A percentile compares a stretch with the other conserved stretches of the same genome.
Evolutionary conservation across 2,888 invertebrate species (phyloP).

Genomic region (Pseudoips prasinana): DNA sequence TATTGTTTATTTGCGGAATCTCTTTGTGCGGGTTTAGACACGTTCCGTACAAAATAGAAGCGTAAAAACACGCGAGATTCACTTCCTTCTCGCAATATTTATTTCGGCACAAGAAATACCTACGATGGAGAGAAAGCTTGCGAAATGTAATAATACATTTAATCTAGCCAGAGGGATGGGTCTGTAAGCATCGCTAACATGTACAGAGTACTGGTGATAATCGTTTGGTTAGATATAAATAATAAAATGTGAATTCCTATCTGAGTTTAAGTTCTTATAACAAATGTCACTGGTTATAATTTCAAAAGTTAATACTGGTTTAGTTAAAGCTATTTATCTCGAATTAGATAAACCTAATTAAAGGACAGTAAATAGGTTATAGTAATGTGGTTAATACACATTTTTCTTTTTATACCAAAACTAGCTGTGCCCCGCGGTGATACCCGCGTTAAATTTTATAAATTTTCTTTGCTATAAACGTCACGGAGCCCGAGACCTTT

Average conservation of each 20-base stretch:
- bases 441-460: no score
- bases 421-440: no score
- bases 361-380: no score
- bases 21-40: constrained; percentile 27
- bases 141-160: constrained; percentile 66
- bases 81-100: constrained; percentile 41
- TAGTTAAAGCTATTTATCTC: no score
- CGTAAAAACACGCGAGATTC: constrained; percentile 33
- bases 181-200: constrained; percentile 53
- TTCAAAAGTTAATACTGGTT: no score
- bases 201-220: constrained; percentile 41
- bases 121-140: constrained; percentile 38
- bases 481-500: no score
- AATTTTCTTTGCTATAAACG: no score
- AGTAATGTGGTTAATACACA: no score
- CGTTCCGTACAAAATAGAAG: constrained; percentile 25
- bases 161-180: constrained; percentile 52
- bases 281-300: no score
- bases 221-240: constrained; percentile 47
- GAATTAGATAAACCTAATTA: no score
- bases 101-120: constrained; percentile 42
- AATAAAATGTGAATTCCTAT: constrained; percentile 38
- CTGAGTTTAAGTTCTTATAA: no score
- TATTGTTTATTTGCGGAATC: constrained; percentile 40
- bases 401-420: no score